These are phyloP conservation scores for Drosophila nannoptera DNA, from an alignment of 1,140 invertebrate genomes.

Conservation along the genomic window DNA sequence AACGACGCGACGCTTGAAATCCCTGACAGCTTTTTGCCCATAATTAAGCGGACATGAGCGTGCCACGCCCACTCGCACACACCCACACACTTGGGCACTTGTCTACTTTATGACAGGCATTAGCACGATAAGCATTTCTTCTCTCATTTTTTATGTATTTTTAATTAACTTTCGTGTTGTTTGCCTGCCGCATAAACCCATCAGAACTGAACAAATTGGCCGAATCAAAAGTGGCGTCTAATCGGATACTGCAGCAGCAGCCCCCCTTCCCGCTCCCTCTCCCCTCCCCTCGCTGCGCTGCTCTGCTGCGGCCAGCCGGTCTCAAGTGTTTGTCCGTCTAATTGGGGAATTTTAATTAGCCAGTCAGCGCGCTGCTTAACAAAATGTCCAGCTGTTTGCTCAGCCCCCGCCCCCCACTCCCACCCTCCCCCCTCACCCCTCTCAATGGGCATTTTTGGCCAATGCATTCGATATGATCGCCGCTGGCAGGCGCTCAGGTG, in stretches of 20 bases:
- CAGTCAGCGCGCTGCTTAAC: slow-evolving; percentile 21
- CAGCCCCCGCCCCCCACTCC: not conserved
- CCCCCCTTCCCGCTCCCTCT: not conserved
- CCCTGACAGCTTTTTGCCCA: slow-evolving; percentile 53
- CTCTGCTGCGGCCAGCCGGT: slow-evolving; percentile 1
- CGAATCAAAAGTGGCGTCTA: slow-evolving; percentile 46
- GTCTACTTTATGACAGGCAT: slow-evolving; percentile 38
- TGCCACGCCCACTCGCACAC: slow-evolving; percentile 28
- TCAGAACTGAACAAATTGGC: slow-evolving; percentile 47
- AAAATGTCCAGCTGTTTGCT: slow-evolving; percentile 34
- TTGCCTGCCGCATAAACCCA: slow-evolving; percentile 37
- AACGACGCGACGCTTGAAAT: slow-evolving; percentile 35
- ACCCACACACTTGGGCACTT: slow-evolving; percentile 5
- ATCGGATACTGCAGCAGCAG: slow-evolving; percentile 14
- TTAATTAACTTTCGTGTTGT: slow-evolving; percentile 71
- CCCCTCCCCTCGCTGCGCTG: not conserved
- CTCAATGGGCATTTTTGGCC: not conserved
- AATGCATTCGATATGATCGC: slow-evolving; percentile 19
- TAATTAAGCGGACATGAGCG: slow-evolving; percentile 63
- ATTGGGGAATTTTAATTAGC: slow-evolving; percentile 75
- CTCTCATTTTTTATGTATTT: slow-evolving; percentile 59
- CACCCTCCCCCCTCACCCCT: too few species aligned
- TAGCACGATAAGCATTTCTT: slow-evolving; percentile 40
- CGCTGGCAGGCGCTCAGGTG: not conserved
- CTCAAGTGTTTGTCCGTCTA: slow-evolving; percentile 70